Evolutionary conservation across 2,888 invertebrate species (phyloP).

Genomic region (Proisotoma minuta): DNA sequence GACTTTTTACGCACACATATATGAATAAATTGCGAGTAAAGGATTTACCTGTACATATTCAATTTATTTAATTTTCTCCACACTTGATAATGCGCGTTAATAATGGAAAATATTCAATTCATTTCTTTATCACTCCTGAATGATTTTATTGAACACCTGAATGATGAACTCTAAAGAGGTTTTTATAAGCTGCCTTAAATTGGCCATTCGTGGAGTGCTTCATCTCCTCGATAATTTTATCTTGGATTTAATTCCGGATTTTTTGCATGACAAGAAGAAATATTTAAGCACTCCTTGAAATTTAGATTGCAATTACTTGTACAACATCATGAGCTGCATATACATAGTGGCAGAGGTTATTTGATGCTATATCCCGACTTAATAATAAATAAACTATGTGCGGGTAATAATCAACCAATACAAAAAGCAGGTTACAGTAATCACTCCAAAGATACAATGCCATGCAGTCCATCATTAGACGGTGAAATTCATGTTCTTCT

Average conservation of each 20-base stretch:
- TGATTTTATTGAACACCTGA: neutral
- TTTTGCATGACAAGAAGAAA: neutral
- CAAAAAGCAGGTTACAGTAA: conserved; percentile 4
- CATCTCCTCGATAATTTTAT: neutral
- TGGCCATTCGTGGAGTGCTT: no score
- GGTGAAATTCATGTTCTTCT: neutral
- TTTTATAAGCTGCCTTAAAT: no score
- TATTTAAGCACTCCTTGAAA: conserved; percentile 1
- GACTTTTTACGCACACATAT: neutral
- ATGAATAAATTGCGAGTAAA: no score
- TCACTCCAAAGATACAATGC: no score
- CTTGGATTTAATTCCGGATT: neutral
- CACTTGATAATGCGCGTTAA: neutral
- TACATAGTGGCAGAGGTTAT: neutral
- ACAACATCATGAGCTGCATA: neutral
- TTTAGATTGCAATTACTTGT: neutral
- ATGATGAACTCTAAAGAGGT: neutral
- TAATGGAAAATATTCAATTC: neutral
- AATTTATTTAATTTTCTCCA: no score
- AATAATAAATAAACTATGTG: no score
- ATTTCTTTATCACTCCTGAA: neutral
- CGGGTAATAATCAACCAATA: no score
- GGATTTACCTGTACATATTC: no score
- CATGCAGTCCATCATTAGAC: no score
- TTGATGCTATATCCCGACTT: no score